These are phyloP conservation scores for Drosophila funebris DNA, from an alignment of 1,140 invertebrate genomes.

Conservation along the genomic window DNA sequence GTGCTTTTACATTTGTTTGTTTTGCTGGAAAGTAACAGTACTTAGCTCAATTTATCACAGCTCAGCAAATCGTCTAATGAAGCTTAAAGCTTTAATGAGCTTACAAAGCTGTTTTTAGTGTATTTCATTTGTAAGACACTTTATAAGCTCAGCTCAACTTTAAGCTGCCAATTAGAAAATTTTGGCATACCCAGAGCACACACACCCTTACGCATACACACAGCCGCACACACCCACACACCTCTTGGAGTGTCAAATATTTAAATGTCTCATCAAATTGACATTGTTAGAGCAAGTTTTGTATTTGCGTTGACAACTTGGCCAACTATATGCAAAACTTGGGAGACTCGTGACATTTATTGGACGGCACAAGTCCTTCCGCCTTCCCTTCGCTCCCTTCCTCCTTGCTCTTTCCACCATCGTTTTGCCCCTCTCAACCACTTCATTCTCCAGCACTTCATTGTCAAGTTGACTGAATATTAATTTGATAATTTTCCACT, in stretches of 20 bases:
- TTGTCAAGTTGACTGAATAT: conserved; percentile 61
- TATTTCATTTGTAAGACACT: too few relatives aligned
- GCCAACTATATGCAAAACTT: conserved; percentile 14
- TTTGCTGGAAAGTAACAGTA: too few relatives aligned
- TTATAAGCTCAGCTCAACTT: conserved; percentile 37
- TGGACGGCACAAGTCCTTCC: conserved; percentile 28
- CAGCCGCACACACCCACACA: background rate
- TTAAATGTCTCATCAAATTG: conserved; percentile 70
- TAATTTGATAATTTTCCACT: conserved; percentile 79
- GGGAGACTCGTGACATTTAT: conserved; percentile 66
- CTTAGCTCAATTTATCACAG: too few relatives aligned
- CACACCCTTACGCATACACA: background rate
- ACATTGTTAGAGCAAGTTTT: conserved; percentile 65
- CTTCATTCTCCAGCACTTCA: background rate
- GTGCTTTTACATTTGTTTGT: too few relatives aligned
- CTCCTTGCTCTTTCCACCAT: background rate
- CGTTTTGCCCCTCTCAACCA: background rate
- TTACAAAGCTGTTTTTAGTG: too few relatives aligned
- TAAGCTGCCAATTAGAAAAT: conserved; percentile 62
- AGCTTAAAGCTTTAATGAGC: too few relatives aligned
- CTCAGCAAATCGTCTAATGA: too few relatives aligned
- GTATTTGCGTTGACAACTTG: conserved; percentile 71
- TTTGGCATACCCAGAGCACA: conserved; percentile 22
- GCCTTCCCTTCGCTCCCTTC: background rate
- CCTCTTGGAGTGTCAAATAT: conserved; percentile 32